Percentiles rank a stretch among this genome's conserved stretches.
Evolutionary conservation across 1,140 invertebrate species (phyloP).

Genomic region (Trachelipus rathkii): DNA sequence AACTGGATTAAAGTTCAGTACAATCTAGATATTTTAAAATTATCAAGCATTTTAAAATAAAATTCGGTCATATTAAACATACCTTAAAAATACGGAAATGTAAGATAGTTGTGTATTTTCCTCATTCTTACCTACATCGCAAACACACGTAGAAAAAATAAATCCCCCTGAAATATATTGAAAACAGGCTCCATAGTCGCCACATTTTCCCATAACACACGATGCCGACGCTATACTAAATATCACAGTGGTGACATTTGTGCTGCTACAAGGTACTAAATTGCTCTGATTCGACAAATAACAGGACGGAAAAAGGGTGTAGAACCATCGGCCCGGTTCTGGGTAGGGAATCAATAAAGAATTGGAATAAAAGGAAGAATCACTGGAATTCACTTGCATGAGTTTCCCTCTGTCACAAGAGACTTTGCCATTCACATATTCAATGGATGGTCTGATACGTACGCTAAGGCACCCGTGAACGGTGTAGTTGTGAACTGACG

Average conservation of each 20-base stretch:
- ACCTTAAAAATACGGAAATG: no score
- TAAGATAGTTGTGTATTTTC: no score
- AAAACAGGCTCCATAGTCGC: conserved; percentile 59
- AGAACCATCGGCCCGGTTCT: conserved; percentile 46
- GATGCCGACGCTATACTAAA: conserved; percentile 49
- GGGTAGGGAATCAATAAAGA: conserved; percentile 42
- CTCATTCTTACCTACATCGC: conserved; percentile 50
- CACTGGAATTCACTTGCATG: conserved; percentile 38
- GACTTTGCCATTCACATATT: conserved; percentile 16
- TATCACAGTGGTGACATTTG: conserved; percentile 45
- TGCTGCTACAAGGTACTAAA: conserved; percentile 9
- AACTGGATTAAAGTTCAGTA: no score
- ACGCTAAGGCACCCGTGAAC: conserved; percentile 21
- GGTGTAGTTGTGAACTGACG: conserved; percentile 23
- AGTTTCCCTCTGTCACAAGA: conserved; percentile 30
- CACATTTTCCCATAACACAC: conserved; percentile 52
- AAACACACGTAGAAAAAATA: conserved; percentile 54
- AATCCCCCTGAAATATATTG: conserved; percentile 64
- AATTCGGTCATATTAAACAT: no score
- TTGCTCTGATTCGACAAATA: conserved; percentile 44
- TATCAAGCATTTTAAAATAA: no score
- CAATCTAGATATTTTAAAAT: no score
- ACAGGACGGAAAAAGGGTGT: conserved; percentile 56
- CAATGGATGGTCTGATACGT: not conserved
- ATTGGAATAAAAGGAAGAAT: not conserved